Evolutionary conservation across 2,888 invertebrate species (phyloP), one percentile per base, ranked within the genome.

Genomic region (Caenorhabditis panamensis): DNA sequence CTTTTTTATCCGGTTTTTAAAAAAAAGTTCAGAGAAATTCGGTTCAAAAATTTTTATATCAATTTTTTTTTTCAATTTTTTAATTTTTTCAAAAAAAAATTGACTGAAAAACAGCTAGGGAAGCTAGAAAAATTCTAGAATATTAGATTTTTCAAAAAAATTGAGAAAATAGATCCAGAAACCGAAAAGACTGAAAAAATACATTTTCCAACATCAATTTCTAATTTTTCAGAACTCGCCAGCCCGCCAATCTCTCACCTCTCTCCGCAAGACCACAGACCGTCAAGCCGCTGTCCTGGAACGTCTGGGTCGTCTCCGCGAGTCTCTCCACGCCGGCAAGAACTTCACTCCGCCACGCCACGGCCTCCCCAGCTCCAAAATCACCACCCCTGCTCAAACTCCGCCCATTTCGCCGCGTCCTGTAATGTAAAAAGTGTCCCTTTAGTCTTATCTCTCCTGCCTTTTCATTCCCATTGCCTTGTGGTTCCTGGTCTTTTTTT

Each of bases 311-410:
- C 69, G 71, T 36, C 67, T 80, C 2, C 75, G 80, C 11, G 80
- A 80, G 28, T 80, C 80, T 1, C 62, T 80, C 5, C 76, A 80
- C 67, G 49, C 80, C 13, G 79, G 73, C 16, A 79, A 79, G 64
- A 68, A 73, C 49, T 73, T 58, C 49, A 75, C 73, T 9, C 73
- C 79, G 26, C 63, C 73, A 31, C 67, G 73, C 18, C n/a, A n/a
- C n/a, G 51, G 41, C 20, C 49, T 24, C 9, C 9, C 36, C 8
- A 54, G 37, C 20, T 56, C 75, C 3, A 58, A 67, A 16, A 51
- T 75, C 41, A 51, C 47, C 51, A 54, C 66, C 16, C 61, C 66
- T 24, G 61, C 75, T 22, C 59, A 44, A 16, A 71, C 71, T 0
- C 78, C 71, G 18, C 77, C 63, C 20, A 63, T 69, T n/a, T 77